Evolutionary conservation across 2,888 invertebrate genomes (phyloP), one percentile per base, ranked within the genome.

Genomic region (Andrena minutula): DNA sequence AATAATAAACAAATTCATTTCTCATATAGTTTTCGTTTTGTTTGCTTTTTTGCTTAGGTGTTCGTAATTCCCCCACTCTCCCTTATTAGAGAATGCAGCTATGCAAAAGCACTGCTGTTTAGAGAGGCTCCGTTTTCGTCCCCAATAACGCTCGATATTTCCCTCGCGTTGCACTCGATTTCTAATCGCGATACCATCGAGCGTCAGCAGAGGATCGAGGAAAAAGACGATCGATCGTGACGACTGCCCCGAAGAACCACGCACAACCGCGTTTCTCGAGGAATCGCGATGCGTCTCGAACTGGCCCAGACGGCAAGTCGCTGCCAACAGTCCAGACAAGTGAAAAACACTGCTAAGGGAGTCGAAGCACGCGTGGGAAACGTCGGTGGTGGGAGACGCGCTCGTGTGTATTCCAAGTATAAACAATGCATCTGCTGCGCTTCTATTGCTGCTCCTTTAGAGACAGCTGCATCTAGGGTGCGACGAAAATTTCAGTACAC

Each of bases 281-380:
- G 86, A 88, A 85, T 83, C 68, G 70, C 64, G 74, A 53, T 61
- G 77, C 58, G 63, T 66, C 78, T 69, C 56, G 75, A 81, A 84
- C 79, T 84, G 82, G 85, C 86, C 88, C 87, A 92, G 91, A 92
- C 92, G 89, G 90, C 89, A 87, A 88, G 91, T 90, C 91, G 90
- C 89, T 90, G 76, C 73, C 68, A 79, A 71, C 81, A 58, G 69
- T 23, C 78, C 28, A 70, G 71, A 53, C 76, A 12, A 60, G 20
- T 64, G 86, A 86, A 89, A 89, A 90, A 88, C 84, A 86, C 83
- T 82, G 78, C 84, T 88, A 86, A 79, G 84, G 81, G 75, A 89
- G 86, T 87, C 88, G 74, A 68, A 88, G 82, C 90, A 89, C 90
- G 91, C 91, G 90, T 92, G 91, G 90, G 92, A 92, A 92, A 92